phyloP scores from a whole-genome alignment of 1,140 invertebrate species.

The Galleria mellonella region DNA sequence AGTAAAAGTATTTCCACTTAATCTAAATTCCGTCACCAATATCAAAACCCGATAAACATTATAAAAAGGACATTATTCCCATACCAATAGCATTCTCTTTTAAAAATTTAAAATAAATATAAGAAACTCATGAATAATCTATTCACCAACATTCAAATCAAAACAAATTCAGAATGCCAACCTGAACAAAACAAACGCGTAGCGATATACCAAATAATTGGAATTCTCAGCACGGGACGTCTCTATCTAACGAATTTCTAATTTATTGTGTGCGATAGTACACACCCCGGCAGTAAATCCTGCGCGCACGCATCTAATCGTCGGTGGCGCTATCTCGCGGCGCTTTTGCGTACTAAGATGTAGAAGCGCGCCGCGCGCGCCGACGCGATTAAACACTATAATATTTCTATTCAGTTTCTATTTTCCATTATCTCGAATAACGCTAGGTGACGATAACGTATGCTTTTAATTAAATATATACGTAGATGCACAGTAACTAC shows the following conservation, averaged over 20 bases:
- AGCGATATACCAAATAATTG: conserved; percentile 40
- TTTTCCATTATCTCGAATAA: conserved; percentile 28
- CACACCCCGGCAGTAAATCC: conserved; percentile 47
- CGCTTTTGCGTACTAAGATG: conserved; percentile 55
- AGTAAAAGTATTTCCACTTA: no score
- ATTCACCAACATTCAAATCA: neutral
- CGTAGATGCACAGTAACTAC: no score
- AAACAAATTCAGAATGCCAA: neutral
- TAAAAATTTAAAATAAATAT: no score
- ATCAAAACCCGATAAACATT: no score
- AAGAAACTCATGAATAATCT: no score
- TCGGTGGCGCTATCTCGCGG: conserved; percentile 53
- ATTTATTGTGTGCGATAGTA: conserved; percentile 61
- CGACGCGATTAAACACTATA: neutral
- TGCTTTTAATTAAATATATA: no score
- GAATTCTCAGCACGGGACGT: conserved; percentile 33
- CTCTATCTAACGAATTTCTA: conserved; percentile 70
- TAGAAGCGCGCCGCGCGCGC: conserved; percentile 34
- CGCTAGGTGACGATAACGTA: conserved; percentile 47
- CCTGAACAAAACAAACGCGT: neutral
- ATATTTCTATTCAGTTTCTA: conserved; percentile 50
- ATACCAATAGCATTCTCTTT: no score
- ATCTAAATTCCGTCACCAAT: no score
- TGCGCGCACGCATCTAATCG: conserved; percentile 56
- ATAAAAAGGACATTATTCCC: no score